These are phyloP conservation scores for Macrophya alboannulata DNA, from an alignment of 2,888 invertebrate species.

Conservation along the genomic window DNA sequence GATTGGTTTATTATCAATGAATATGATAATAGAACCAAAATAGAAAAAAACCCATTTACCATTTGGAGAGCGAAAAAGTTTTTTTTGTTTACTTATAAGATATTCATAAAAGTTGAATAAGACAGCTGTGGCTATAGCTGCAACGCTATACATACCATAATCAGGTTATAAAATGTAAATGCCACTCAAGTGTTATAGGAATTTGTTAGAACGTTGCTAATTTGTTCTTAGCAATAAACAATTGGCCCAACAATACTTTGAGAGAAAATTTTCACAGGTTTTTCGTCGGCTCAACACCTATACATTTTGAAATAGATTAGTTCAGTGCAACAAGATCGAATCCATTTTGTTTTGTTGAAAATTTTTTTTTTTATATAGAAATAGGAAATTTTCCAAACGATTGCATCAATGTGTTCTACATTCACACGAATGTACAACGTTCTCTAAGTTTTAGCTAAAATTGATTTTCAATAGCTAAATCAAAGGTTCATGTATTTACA, in stretches of 20 bases:
- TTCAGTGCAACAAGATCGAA: constrained; percentile 19
- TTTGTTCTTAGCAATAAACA: background rate
- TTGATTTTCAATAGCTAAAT: background rate
- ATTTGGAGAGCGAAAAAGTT: background rate
- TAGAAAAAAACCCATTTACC: background rate
- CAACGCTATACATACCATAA: background rate
- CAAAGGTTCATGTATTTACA: background rate
- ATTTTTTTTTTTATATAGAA: background rate
- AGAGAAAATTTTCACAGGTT: background rate
- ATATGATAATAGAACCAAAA: background rate
- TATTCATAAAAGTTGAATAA: background rate
- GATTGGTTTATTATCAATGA: constrained; percentile 14
- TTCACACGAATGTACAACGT: background rate
- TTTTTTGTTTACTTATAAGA: background rate
- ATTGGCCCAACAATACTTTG: background rate
- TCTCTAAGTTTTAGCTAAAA: background rate
- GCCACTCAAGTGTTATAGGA: constrained; percentile 2
- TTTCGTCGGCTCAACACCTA: background rate
- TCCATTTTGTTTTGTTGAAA: background rate
- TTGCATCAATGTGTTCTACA: background rate
- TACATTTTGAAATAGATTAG: background rate
- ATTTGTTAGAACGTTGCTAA: background rate
- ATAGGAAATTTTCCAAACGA: background rate
- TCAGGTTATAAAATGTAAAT: constrained; percentile 18
- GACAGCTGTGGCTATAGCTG: background rate